phyloP scores from a whole-genome alignment of 2,797 vertebrate species.

The Apodemus agrarius region DNA sequence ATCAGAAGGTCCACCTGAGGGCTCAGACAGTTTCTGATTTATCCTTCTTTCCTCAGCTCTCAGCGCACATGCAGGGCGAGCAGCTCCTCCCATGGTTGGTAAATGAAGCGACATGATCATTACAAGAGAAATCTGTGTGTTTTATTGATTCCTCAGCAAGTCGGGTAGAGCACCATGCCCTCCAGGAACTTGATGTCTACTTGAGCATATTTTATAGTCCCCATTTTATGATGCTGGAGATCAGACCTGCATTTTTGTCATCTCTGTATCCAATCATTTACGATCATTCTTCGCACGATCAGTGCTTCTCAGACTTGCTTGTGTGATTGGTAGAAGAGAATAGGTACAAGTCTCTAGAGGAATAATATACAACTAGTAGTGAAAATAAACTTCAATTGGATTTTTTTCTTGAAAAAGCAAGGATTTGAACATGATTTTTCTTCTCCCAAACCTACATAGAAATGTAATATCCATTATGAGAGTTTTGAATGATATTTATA shows the following conservation, averaged over 20 bases:
- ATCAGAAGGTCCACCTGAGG: constrained; percentile 15
- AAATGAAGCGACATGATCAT: constrained; percentile 28
- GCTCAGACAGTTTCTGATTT: not conserved
- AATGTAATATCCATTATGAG: not conserved
- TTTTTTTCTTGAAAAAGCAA: constrained; percentile 33
- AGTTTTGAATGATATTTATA: not conserved
- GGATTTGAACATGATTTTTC: not conserved
- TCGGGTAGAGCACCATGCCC: not conserved
- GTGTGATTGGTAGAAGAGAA: not conserved
- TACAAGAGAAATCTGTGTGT: not conserved
- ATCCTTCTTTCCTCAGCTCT: not conserved
- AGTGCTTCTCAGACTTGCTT: constrained; percentile 6
- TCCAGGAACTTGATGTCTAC: not conserved
- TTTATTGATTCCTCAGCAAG: constrained; percentile 38
- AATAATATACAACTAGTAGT: not conserved
- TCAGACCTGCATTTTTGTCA: constrained; percentile 4
- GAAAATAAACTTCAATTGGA: constrained; percentile 23
- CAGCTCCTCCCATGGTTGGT: not conserved
- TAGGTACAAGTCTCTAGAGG: not conserved
- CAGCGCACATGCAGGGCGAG: not conserved
- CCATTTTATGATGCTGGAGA: constrained; percentile 30
- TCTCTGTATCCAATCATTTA: constrained; percentile 26
- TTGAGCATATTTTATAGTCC: constrained; percentile 40
- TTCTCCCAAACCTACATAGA: not conserved
- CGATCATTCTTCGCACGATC: not conserved